Evolutionary conservation across 1,140 invertebrate species (phyloP), one percentile per base, ranked within the genome.

Genomic region (Aphis craccivora): DNA sequence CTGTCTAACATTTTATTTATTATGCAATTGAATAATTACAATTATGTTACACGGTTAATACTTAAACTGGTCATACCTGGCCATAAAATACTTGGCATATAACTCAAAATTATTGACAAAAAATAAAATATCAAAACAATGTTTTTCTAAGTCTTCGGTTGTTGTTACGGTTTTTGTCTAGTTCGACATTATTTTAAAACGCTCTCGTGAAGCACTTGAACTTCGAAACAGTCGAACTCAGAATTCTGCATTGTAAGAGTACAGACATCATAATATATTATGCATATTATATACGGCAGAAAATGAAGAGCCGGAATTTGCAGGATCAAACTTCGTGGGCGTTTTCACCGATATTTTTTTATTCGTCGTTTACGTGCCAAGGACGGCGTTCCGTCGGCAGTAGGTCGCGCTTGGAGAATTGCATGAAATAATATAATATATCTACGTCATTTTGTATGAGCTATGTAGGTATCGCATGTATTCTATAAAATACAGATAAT

Each of bases 351-450:
- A 83, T 23, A 9, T 37, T 35, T 81, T 37, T 83, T 83, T 37
- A 83, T 83, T 83, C n/a, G 37, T 83, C n/a, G 22, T 37, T 83
- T 37, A 83, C 35, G 76, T 83, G 76, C 76, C 76, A 83, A 83
- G 76, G 76, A 83, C 76, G 35, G 8, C 20, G n/a, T 37, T 37
- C 22, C 76, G n/a, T 83, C 76, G 76, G n/a, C 35, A 37, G 76
- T 83, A 37, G 76, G 76, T 83, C 76, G 35, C 76, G 60, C 60
- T 76, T n/a, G 76, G 76, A 83, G 20, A 76, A 76, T 76, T 18
- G 14, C 60, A 76, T n/a, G 30, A 14, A 67, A 76, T 76, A 76
- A n/a, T 76, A 76, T 60, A 23, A 60, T 14, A 67, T 60, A 67
- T 67, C 30, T 18, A n/a, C 60, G 14, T 67, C n/a, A 67, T 67